Evolutionary conservation across 1,140 invertebrate species (phyloP), one percentile per base, ranked within the genome.

Genomic region (Berghia stephanieae): DNA sequence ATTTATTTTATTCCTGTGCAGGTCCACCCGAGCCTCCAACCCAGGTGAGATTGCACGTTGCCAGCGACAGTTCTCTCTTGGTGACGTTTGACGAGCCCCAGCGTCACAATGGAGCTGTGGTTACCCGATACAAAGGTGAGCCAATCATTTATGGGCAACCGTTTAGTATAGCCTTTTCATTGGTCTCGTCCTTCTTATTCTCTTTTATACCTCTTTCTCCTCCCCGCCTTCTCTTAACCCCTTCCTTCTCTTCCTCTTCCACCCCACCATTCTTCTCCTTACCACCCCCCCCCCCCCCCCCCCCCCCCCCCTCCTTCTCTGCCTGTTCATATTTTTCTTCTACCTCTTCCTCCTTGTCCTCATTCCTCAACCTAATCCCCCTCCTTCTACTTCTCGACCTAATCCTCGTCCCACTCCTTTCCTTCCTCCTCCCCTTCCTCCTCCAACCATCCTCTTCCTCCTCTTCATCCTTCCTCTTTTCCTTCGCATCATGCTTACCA

Each of bases 71-170:
- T 67, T 93, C 94, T 1, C 92, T 97, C 16, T 92, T 92, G 38
- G 92, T 97, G 3, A 91, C 92, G 57, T 94, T 95, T 84, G 91
- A 92, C 80, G 94, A 95, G 83, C 92, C 93, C 24, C 91, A 92
- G 68, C 87, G 89, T 63, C 91, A 91, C 75, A 92, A 93, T 75
- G 93, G 93, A 13, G 92, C 94, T 16, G 93, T 96, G 77, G 93
- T 94, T 83, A 97, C 96, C 31, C 96, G 96, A 90, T 97, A 95
- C 87, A 96, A 94, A 93, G 93, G 95, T 96, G 91, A 86, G 84
- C 52, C 34, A 0, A 6, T 36, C 27, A 13, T 38, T 16, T 38
- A 36, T 38, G n/a, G 21, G 40, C 66, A 36, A 5, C 10, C 5
- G 24, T 55, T 49, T 49, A 36, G 1, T 44, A 34, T 31, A 52